These are phyloP conservation scores for Suricata suricatta DNA, from an alignment of 2,113 vertebrate species.

Conservation along the genomic window DNA sequence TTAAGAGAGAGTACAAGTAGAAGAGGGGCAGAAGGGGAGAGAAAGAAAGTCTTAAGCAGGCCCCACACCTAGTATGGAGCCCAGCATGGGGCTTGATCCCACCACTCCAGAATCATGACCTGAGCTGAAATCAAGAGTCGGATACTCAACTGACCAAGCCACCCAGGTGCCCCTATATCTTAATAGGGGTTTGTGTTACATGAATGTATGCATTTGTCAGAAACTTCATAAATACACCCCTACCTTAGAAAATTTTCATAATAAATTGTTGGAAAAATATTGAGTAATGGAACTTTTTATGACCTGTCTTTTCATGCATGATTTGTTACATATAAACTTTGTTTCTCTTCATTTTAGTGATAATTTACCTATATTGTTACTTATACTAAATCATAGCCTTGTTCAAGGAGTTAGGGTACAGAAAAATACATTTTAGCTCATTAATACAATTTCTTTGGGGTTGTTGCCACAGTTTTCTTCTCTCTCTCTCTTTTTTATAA, in stretches of 20 bases:
- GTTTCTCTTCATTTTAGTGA: not conserved
- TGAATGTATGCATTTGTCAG: not conserved
- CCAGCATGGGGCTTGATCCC: no score
- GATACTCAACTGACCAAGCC: no score
- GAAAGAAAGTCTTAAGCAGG: no score
- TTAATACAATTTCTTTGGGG: not conserved
- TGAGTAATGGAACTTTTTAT: not conserved
- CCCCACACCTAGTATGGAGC: no score
- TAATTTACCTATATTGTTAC: not conserved
- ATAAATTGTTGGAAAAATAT: not conserved
- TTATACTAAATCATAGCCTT: not conserved
- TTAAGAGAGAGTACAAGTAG: no score
- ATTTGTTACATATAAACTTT: not conserved
- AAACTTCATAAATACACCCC: not conserved
- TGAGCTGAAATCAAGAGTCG: no score
- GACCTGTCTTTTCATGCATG: not conserved
- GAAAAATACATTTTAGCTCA: not conserved
- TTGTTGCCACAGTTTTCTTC: not conserved
- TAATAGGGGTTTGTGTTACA: not conserved
- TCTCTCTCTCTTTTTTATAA: not conserved
- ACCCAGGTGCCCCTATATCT: not conserved
- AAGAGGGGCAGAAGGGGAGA: no score
- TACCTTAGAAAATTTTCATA: not conserved
- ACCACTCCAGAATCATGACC: no score
- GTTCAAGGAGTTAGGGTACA: not conserved